phyloP scores from a whole-genome alignment of 1,140 invertebrate genomes.

The Melanaphis sacchari region DNA sequence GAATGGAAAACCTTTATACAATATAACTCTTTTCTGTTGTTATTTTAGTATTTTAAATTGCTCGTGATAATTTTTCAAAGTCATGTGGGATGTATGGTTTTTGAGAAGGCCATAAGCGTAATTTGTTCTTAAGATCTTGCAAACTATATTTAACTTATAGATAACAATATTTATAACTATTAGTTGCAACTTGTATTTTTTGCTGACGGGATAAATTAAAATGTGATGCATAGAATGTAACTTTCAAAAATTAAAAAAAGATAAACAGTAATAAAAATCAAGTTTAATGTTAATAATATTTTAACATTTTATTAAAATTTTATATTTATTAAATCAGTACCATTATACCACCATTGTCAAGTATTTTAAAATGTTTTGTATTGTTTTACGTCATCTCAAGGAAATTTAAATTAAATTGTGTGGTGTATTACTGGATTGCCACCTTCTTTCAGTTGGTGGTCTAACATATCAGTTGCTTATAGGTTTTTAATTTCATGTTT shows the following conservation, averaged over 20 bases:
- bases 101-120: neutral
- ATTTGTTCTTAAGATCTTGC: neutral
- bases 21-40: neutral
- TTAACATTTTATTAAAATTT: neutral
- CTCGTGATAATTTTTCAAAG: neutral
- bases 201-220: neutral
- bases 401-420: neutral
- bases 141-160: neutral
- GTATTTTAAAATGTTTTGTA: neutral
- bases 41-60: constrained; percentile 6
- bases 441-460: neutral
- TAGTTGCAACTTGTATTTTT: neutral
- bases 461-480: neutral
- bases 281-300: neutral
- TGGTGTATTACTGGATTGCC: neutral
- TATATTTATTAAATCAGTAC: neutral
- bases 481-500: neutral
- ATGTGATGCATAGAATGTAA: neutral
- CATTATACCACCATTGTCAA: neutral
- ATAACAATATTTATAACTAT: neutral
- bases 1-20: neutral
- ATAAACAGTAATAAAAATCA: neutral
- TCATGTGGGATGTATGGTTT: neutral
- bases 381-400: neutral
- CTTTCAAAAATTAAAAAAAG: neutral